Conservation (phyloP, 2,888 invertebrate genomes). For the Drosophila fulvimacula region DNA sequence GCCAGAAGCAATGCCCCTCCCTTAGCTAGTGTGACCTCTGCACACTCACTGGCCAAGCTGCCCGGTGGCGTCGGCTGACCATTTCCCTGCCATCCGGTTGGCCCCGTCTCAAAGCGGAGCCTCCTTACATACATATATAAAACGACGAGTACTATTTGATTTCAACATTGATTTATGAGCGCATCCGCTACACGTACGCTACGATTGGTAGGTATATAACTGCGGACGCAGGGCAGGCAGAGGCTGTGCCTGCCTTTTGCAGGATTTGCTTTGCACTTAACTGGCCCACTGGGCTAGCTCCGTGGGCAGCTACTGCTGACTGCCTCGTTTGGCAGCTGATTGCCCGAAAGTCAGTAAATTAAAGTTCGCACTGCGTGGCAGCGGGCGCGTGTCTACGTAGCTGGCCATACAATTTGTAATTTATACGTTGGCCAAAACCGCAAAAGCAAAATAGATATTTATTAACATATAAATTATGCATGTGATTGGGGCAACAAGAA, state of each 20-base stretch:
- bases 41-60: conserved; percentile 27
- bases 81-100: conserved; percentile 70
- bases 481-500: conserved; percentile 65
- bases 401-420: conserved; percentile 73
- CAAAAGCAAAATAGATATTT: conserved; percentile 79
- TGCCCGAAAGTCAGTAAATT: conserved; percentile 78
- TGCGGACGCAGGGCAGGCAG: not conserved
- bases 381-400: conserved; percentile 19
- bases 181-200: conserved; percentile 74
- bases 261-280: conserved; percentile 73
- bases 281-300: conserved; percentile 42
- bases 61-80: conserved; percentile 59
- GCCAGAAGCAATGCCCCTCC: not conserved
- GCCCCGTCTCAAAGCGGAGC: conserved; percentile 28
- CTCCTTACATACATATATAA: conserved; percentile 29
- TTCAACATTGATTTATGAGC: conserved; percentile 80
- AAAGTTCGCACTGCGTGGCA: conserved; percentile 59
- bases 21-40: no score
- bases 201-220: conserved; percentile 36
- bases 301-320: conserved; percentile 26
- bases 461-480: conserved; percentile 80
- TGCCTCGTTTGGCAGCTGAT: conserved; percentile 71
- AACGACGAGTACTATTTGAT: conserved; percentile 77
- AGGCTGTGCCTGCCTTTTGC: conserved; percentile 62
- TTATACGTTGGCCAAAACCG: conserved; percentile 73